Evolutionary conservation across 35 echinoderm and acorn worm species (phyloP).

Genomic region (Ophioderma brevispina): DNA sequence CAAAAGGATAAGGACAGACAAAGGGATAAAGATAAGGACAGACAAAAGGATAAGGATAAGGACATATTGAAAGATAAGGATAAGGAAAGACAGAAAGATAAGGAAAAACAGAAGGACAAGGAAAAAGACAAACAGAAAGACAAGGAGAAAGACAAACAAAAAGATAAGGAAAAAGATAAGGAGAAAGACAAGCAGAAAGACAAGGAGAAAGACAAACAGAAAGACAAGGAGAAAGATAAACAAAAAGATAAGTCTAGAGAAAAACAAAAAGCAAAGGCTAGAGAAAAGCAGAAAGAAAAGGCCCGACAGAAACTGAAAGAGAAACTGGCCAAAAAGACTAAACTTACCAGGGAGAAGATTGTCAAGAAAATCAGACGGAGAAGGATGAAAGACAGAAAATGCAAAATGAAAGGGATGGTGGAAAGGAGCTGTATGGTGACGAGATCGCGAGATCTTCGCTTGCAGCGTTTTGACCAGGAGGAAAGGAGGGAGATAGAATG

Average conservation of each 20-base stretch:
- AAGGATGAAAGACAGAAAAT: background rate
- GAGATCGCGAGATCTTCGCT: background rate
- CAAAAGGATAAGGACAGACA: no score
- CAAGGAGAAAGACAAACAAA: background rate
- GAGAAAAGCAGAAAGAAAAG: background rate
- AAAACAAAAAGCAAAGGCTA: background rate
- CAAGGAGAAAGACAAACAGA: background rate
- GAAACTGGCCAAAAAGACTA: background rate
- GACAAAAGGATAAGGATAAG: background rate
- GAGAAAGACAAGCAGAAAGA: background rate
- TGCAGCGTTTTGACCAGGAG: background rate
- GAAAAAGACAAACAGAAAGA: background rate
- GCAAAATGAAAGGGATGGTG: background rate
- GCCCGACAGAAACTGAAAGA: background rate
- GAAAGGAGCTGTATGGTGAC: background rate
- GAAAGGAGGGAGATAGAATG: background rate
- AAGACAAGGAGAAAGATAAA: background rate
- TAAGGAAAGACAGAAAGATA: background rate
- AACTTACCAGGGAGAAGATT: background rate
- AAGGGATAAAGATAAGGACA: background rate
- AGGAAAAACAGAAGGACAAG: background rate
- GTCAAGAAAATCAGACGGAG: background rate
- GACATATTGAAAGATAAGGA: background rate
- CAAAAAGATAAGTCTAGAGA: background rate
- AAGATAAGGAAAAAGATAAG: background rate